A percentile compares a stretch with the other conserved stretches of the same genome.
Evolutionary conservation across 1,140 invertebrate genomes (phyloP).

Genomic region (Drosophila athabasca): DNA sequence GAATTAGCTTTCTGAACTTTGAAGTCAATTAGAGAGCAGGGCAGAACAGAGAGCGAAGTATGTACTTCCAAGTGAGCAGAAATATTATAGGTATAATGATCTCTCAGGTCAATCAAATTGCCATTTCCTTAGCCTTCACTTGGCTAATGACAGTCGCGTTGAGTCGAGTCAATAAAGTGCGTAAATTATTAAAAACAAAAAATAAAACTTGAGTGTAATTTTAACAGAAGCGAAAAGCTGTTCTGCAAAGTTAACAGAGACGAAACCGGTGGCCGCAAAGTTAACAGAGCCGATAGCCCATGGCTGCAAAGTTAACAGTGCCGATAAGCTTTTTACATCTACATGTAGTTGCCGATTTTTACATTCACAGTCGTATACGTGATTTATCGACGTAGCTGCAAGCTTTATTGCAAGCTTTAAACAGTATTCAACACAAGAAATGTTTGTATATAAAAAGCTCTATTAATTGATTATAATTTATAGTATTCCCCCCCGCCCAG

Average conservation of each 20-base stretch:
- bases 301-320: too few relatives aligned
- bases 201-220: neutral
- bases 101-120: conserved; percentile 31
- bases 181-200: conserved; percentile 2
- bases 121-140: conserved; percentile 23
- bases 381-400: neutral
- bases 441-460: neutral
- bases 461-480: neutral
- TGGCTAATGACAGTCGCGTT: neutral
- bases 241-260: too few relatives aligned
- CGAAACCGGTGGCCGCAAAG: neutral
- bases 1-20: conserved; percentile 63
- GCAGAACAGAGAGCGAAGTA: conserved; percentile 4
- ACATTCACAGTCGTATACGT: too few relatives aligned
- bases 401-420: conserved; percentile 25
- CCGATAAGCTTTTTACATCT: too few relatives aligned
- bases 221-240: conserved; percentile 5
- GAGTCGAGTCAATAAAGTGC: neutral
- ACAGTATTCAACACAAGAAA: conserved; percentile 12
- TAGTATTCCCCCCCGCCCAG: too few relatives aligned
- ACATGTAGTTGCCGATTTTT: too few relatives aligned
- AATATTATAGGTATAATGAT: conserved; percentile 14
- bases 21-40: conserved; percentile 52
- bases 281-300: too few relatives aligned
- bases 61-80: conserved; percentile 10